phyloP scores from a whole-genome alignment of 2,888 invertebrate species.

The Leucozona laternaria region DNA sequence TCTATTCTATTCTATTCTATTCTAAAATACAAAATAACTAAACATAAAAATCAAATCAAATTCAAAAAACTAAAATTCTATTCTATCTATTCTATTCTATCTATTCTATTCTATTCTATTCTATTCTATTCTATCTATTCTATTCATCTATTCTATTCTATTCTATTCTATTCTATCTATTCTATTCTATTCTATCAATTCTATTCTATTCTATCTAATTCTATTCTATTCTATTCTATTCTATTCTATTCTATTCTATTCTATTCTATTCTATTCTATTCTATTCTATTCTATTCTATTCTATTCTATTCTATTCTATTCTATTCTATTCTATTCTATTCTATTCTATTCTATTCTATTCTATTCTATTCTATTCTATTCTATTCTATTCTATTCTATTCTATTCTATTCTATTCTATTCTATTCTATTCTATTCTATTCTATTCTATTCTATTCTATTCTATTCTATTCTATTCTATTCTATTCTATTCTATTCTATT shows the following conservation, averaged over 20 bases:
- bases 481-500: slow-evolving; percentile 3
- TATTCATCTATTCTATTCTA: not conserved
- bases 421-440: slow-evolving; percentile 2
- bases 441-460: slow-evolving; percentile 3
- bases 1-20: slow-evolving; percentile 4
- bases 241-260: slow-evolving; percentile 3
- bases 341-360: slow-evolving; percentile 2
- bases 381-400: slow-evolving; percentile 3
- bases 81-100: not conserved
- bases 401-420: slow-evolving; percentile 1
- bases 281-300: slow-evolving; percentile 3
- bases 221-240: slow-evolving; percentile 2
- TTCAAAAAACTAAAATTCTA: not conserved
- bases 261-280: slow-evolving; percentile 3
- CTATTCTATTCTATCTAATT: not conserved
- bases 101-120: not conserved
- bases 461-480: slow-evolving; percentile 3
- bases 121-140: not conserved
- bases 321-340: slow-evolving; percentile 3
- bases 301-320: slow-evolving; percentile 3
- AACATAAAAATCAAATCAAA: not conserved
- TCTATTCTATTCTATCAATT: not conserved
- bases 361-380: not conserved
- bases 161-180: not conserved
- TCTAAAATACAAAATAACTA: no score